Percentiles rank a stretch among this genome's conserved stretches.
phyloP scores from a whole-genome alignment of 1,140 invertebrate genomes.

The Nephila pilipes region DNA sequence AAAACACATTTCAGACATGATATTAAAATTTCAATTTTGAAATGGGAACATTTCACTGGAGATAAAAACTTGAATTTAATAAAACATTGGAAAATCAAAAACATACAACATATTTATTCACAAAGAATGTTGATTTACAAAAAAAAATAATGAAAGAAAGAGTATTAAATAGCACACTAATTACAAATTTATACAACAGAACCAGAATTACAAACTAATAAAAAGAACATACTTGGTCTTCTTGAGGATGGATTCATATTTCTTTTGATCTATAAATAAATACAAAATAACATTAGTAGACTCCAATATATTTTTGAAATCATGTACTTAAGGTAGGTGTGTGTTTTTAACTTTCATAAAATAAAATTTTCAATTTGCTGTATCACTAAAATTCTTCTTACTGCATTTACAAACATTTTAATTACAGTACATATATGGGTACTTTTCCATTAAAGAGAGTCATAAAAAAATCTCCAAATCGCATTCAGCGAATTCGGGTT shows the following conservation, averaged over 20 bases:
- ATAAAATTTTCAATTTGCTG: not conserved
- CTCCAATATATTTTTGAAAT: not conserved
- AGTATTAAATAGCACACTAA: not conserved
- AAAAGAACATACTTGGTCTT: not conserved
- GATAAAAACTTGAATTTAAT: too few relatives aligned
- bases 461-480: too few relatives aligned
- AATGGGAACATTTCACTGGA: too few relatives aligned
- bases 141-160: not conserved
- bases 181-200: not conserved
- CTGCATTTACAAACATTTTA: too few relatives aligned
- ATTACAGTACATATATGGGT: too few relatives aligned
- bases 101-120: not conserved
- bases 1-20: too few relatives aligned
- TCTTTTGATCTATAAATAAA: not conserved
- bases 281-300: not conserved
- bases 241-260: slow-evolving; percentile 26
- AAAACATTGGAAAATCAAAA: not conserved
- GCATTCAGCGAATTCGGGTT: too few relatives aligned
- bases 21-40: too few relatives aligned
- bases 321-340: not conserved
- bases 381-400: not conserved
- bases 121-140: too few relatives aligned
- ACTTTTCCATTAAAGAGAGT: too few relatives aligned
- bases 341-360: not conserved
- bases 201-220: not conserved